Evolutionary conservation across 2,113 vertebrate genomes (phyloP).

Genomic region (Indri indri): DNA sequence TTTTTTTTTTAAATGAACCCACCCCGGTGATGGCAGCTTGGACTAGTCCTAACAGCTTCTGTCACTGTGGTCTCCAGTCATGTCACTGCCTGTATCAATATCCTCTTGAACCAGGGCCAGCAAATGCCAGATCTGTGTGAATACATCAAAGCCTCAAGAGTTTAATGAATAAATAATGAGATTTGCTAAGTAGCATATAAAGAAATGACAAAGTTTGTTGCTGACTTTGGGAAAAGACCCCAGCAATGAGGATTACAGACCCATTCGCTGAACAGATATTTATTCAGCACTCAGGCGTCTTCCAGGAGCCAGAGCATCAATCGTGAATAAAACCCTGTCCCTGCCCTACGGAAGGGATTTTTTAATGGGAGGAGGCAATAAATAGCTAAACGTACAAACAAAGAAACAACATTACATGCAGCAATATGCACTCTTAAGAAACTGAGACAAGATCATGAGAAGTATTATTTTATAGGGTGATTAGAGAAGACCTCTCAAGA

Average conservation of each 20-base stretch:
- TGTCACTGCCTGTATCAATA: neutral
- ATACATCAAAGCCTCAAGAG: neutral
- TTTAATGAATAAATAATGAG: neutral
- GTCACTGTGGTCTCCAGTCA: neutral
- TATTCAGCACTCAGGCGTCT: neutral
- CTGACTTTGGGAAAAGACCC: neutral
- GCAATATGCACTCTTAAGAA: neutral
- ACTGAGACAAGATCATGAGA: neutral
- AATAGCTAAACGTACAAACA: neutral
- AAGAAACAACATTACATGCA: neutral
- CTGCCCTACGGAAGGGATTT: neutral
- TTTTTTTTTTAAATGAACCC: neutral
- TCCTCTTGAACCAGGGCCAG: neutral
- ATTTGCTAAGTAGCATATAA: neutral
- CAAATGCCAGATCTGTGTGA: neutral
- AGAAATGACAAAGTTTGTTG: neutral
- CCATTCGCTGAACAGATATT: neutral
- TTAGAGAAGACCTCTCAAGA: neutral
- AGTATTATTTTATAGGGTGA: neutral
- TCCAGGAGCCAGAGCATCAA: neutral
- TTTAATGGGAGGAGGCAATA: neutral
- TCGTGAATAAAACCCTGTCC: neutral
- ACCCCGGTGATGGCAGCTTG: neutral
- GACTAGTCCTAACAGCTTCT: neutral
- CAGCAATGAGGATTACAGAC: neutral